These are phyloP conservation scores for Marronus borbonicus DNA, from an alignment of 2,888 invertebrate genomes.

Conservation along the genomic window DNA sequence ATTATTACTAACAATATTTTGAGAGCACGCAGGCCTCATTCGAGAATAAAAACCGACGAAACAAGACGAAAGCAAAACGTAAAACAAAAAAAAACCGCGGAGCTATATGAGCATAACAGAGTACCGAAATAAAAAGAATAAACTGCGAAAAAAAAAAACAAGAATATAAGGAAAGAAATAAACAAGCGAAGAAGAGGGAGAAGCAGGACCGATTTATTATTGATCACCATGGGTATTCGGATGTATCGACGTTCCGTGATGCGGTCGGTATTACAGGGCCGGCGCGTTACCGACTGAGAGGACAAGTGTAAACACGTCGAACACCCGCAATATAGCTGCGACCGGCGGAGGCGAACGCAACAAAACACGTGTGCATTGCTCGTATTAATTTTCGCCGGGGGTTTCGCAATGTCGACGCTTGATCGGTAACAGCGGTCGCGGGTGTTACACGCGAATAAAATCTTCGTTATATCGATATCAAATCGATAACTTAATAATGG, in stretches of 20 bases:
- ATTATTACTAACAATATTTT: slow-evolving; percentile 46
- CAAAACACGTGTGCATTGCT: slow-evolving; percentile 49
- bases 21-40: slow-evolving; percentile 27
- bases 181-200: slow-evolving; percentile 5
- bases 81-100: neutral
- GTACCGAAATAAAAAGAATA: neutral
- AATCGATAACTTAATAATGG: too few relatives aligned
- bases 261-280: slow-evolving; percentile 53
- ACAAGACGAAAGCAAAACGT: too few relatives aligned
- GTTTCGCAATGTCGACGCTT: neutral
- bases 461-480: slow-evolving; percentile 14
- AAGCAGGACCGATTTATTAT: slow-evolving; percentile 54
- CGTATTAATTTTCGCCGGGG: slow-evolving; percentile 54
- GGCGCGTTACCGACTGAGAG: slow-evolving; percentile 54
- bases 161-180: neutral
- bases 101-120: neutral
- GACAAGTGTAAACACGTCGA: slow-evolving; percentile 59
- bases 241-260: slow-evolving; percentile 58
- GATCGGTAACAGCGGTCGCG: slow-evolving; percentile 30
- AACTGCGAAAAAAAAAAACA: neutral
- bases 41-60: slow-evolving; percentile 4
- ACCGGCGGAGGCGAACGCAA: slow-evolving; percentile 36
- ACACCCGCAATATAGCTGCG: slow-evolving; percentile 56
- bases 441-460: slow-evolving; percentile 32
- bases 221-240: slow-evolving; percentile 58